A percentile compares a stretch with the other conserved stretches of the same genome.
Conservation (phyloP, 2,797 vertebrate species). For the Todus mexicanus region DNA sequence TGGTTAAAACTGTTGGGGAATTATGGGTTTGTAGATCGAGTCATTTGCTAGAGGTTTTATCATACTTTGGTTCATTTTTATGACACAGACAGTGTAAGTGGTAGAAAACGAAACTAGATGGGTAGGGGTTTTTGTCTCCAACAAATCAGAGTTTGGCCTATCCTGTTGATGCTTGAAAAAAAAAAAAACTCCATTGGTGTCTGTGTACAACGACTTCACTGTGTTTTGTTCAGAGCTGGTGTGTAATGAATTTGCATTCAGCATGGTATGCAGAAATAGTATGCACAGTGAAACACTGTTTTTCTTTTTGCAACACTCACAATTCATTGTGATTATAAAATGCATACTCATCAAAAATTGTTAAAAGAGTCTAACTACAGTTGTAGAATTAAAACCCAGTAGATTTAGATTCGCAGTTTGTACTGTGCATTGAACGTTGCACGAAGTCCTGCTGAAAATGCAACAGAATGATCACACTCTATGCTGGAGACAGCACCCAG, state of each 20-base stretch:
- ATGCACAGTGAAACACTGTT: not conserved
- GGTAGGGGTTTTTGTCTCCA: not conserved
- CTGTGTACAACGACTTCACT: not conserved
- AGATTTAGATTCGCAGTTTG: not conserved
- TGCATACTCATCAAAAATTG: not conserved
- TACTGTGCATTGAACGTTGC: not conserved
- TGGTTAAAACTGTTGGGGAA: not conserved
- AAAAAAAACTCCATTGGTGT: not conserved
- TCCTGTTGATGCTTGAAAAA: not conserved
- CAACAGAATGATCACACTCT: not conserved
- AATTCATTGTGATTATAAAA: not conserved
- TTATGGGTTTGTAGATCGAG: not conserved
- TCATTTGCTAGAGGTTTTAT: not conserved
- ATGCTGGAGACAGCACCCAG: accelerated
- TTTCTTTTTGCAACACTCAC: not conserved
- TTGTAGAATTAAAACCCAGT: not conserved
- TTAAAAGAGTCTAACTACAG: not conserved
- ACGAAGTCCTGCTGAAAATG: not conserved
- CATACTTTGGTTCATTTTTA: not conserved
- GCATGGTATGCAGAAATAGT: not conserved
- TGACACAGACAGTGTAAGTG: not conserved
- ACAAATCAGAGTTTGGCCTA: not conserved
- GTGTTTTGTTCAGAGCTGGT: not conserved
- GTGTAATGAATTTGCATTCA: not conserved
- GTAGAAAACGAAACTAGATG: not conserved